Evolutionary conservation across 2,113 vertebrate genomes (phyloP).

Genomic region (Notechis scutatus): DNA sequence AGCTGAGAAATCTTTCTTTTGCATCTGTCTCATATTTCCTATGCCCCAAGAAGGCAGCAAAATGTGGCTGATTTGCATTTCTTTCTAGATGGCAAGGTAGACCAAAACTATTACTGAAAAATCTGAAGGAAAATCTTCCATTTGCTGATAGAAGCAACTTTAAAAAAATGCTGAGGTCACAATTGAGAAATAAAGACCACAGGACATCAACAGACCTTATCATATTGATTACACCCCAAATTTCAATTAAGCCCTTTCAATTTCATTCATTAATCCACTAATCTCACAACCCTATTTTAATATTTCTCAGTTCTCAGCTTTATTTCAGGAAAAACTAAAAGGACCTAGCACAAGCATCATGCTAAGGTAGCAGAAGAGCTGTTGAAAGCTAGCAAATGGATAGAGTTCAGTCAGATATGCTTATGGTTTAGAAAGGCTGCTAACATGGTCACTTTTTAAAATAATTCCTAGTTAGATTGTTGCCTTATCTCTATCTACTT

Average conservation of each 20-base stretch:
- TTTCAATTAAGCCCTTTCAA: not conserved
- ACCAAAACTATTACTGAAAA: not conserved
- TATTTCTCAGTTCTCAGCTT: not conserved
- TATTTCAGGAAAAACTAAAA: not conserved
- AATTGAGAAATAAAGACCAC: not conserved
- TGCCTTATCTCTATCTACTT: not conserved
- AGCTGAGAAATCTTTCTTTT: not conserved
- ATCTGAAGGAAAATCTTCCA: not conserved
- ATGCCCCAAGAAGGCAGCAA: not conserved
- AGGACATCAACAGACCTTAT: too few species aligned
- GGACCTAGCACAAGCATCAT: not conserved
- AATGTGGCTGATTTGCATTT: not conserved
- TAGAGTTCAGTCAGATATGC: not conserved
- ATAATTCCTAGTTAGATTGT: not conserved
- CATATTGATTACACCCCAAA: not conserved
- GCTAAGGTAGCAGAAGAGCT: not conserved
- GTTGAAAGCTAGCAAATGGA: not conserved
- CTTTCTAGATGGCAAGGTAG: not conserved
- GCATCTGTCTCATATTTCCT: not conserved
- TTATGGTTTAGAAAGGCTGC: not conserved
- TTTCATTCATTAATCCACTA: not conserved
- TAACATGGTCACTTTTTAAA: not conserved
- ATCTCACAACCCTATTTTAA: not conserved
- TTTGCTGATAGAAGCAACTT: not conserved
- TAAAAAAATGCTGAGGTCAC: not conserved